Evolutionary conservation across 1,140 invertebrate genomes (phyloP).

Genomic region (Nebria ingens): DNA sequence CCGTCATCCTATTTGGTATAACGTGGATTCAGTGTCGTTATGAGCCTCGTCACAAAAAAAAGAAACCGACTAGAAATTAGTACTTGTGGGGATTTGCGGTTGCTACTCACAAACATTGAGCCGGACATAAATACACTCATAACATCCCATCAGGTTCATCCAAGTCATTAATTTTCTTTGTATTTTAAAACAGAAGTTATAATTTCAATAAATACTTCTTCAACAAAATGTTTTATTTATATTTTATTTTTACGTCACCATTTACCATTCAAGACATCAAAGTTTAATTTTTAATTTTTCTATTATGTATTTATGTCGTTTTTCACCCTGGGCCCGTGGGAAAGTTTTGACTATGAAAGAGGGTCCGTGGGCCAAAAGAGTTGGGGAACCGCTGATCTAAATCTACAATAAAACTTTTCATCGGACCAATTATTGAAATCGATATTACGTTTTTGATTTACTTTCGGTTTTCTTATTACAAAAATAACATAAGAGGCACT

Average conservation of each 20-base stretch:
- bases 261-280: slow-evolving; percentile 1
- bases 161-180: slow-evolving; percentile 11
- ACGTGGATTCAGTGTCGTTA: slow-evolving; percentile 18
- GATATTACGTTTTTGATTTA: too few relatives aligned
- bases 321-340: slow-evolving; percentile 12
- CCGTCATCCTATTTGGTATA: slow-evolving; percentile 17
- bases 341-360: neutral
- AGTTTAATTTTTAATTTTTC: neutral
- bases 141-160: slow-evolving; percentile 12
- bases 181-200: slow-evolving; percentile 13
- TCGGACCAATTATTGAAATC: too few relatives aligned
- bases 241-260: slow-evolving; percentile 8
- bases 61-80: slow-evolving; percentile 17
- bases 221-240: slow-evolving; percentile 22
- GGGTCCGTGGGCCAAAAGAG: neutral
- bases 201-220: slow-evolving; percentile 14
- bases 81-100: slow-evolving; percentile 14
- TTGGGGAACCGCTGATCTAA: too few relatives aligned
- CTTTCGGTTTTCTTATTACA: too few relatives aligned
- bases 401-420: too few relatives aligned
- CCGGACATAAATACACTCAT: slow-evolving; percentile 10
- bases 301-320: slow-evolving; percentile 17
- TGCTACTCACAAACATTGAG: slow-evolving; percentile 16
- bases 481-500: too few relatives aligned
- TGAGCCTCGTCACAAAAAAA: slow-evolving; percentile 14